Conservation (phyloP, 1,140 invertebrate genomes). For the Lineus longissimus region DNA sequence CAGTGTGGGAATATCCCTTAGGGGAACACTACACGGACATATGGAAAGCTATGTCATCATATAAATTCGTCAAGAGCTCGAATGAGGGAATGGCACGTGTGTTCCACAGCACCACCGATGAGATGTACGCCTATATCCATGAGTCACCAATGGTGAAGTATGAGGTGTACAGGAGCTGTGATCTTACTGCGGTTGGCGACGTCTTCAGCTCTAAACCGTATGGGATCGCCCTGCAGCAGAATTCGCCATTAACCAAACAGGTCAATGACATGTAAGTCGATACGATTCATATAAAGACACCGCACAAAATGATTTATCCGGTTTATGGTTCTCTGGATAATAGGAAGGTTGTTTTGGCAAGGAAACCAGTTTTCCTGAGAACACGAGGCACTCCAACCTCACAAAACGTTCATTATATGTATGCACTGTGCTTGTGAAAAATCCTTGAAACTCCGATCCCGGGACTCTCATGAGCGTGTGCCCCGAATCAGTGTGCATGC, state of each 20-base stretch:
- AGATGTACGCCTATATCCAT: constrained; percentile 26
- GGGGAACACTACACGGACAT: constrained; percentile 87
- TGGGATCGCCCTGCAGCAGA: constrained; percentile 30
- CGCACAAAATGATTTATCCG: neutral
- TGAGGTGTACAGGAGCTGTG: constrained; percentile 18
- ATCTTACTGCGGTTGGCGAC: constrained; percentile 24
- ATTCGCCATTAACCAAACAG: constrained; percentile 21
- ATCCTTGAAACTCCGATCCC: too few relatives aligned
- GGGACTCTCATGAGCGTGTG: too few relatives aligned
- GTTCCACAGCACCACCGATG: neutral
- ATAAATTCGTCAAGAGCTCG: constrained; percentile 19
- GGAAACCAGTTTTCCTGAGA: too few relatives aligned
- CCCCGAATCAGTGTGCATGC: too few relatives aligned
- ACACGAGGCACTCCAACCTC: too few relatives aligned
- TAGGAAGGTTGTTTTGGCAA: too few relatives aligned
- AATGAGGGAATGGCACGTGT: constrained; percentile 21
- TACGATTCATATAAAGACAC: too few relatives aligned
- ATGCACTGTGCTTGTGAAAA: too few relatives aligned
- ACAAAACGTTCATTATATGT: too few relatives aligned
- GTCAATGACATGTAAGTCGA: constrained; percentile 24
- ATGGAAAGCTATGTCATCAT: constrained; percentile 45
- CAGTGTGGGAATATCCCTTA: constrained; percentile 89
- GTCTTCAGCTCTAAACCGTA: constrained; percentile 31
- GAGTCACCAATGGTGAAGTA: constrained; percentile 33
- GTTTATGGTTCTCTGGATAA: neutral